Base-by-base conservation (phyloP, 2,888 invertebrate species). In the Stenolophus ochropezus region DNA sequence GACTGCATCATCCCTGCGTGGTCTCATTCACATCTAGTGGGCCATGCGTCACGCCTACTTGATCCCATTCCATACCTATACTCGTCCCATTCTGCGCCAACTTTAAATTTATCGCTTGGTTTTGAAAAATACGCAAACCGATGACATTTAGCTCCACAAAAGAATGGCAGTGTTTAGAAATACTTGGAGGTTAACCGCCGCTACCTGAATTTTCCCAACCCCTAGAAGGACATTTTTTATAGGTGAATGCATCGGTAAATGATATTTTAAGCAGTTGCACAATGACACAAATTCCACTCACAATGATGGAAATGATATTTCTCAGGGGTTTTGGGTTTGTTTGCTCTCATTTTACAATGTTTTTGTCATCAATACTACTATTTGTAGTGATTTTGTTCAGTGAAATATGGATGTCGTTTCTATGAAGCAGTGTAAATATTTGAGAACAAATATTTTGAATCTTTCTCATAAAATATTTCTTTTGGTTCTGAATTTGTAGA, bases 131-230 rank as follows among this genome's bases (percentile, higher is more conserved):
- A 80, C 73, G 71, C 56, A 16, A 56, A 84, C 83, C 85, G 84
- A 85, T 85, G 86, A 87, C 87, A 86, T 87, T 86, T 86, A 86
- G 86, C 86, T 84, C 83, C 83, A 84, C 82, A 84, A 85, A 86
- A 86, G 87, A 87, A 86, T 85, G 84, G 85, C 83, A 84, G 81
- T 86, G 87, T 86, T 86, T 86, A 86, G 82, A 86, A 86, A 86
- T 86, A 86, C 84, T 85, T 83, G 81, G 81, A 84, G 87, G 87
- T 86, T 87, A 87, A 86, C 86, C 86, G 85, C 65, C 5, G 51
- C 78, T 78, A 78, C 78, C 78, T 78, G 78, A 47, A 49, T 51
- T 78, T 51, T 77, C 18, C 23, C 18, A 27, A 27, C 25, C 23
- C 53, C 53, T 56, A 11, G 75, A 16, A 33, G 65, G 33, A 69